Evolutionary conservation across 2,797 vertebrate genomes (phyloP), one percentile per base, ranked within the genome.

Genomic region (Bovichtus diacanthus): DNA sequence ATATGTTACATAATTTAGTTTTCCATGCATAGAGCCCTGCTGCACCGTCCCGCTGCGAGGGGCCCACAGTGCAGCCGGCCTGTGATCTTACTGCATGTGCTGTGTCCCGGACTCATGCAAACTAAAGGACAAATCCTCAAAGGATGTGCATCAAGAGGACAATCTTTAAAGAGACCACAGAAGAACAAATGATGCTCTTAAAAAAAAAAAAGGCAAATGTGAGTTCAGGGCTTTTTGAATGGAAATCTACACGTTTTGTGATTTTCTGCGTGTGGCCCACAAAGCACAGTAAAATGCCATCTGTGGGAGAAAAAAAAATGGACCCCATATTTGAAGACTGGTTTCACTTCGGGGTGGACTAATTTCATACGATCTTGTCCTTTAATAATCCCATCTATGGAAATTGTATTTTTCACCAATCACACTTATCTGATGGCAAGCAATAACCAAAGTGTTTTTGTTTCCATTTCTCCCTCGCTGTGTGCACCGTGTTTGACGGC

Each of bases 241-340:
- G n/a, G 54, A 66, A 71, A 70, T 79, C 69, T 90, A 68, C 71
- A 84, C 62, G 68, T 81, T 92, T 88, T 82, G 76, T 80, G 70
- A 72, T 83, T 76, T 82, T 75, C 74, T 81, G 63, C 83, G 51
- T 68, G 70, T 76, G 79, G 60, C 77, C 82, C 63, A 80, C 81
- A 90, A 86, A 88, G 74, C 78, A 74, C 77, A 87, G 72, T 90
- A 80, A 92, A 91, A 89, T 47, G 44, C 91, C 94, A 94, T 93
- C 92, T 94, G 92, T 84, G 80, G 87, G 38, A 58, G 83, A 73
- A 80, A 92, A 82, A 94, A 43, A 58, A 88, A 67, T 54, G 72
- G 74, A 70, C 47, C 53, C 80, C 63, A 53, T 82, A 78, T 82
- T 84, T 80, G 46, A 83, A 86, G 79, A 86, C 83, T 88, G 84